Base-by-base conservation (phyloP, 2,797 vertebrate genomes). In the Pangasius mekongensis region DNA sequence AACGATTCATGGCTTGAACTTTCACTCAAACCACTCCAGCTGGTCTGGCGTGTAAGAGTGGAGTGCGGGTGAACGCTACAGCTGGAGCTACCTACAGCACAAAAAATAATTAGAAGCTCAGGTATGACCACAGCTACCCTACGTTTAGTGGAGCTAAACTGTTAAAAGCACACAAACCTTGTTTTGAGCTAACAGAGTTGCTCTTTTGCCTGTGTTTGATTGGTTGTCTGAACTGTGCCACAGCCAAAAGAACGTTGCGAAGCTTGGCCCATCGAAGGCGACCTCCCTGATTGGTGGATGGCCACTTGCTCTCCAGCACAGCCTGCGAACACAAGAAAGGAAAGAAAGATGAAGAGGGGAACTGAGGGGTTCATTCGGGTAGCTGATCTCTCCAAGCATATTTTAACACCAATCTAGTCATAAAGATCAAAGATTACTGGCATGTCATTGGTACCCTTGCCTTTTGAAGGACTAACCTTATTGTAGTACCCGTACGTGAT, bases 401-500 rank as follows among this genome's bases (percentile, higher is more conserved):
- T 22, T 7, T 67, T 54, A 87, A 47, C 11, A 52, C 5, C 0
- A 58, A 83, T 20, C 33, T n/a, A 58, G 4, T 36, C 20, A 56
- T 16, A 47, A 20, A 27, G 30, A 36, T 49, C 24, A 27, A 84
- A 74, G 7, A 5, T 52, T 8, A 81, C 33, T 30, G 47, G 22
- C 1, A 5, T 36, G 18, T 49, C 54, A 49, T 30, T 20, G 27
- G 4, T 36, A 14, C n/a, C 14, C 1, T 43, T 76, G 56, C 14
- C 18, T 74, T 76, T 20, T 54, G 22, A 0, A 66, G 5, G 9
- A 76, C 84, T 39, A 89, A 99, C 98, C 97, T 99, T 99, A 94
- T 99, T 99, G 94, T 99, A 99, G 95, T 99, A 98, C 54, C 97
- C 98, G 0, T 99, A 99, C 62, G 98, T 99, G 94, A 99, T 96